These are phyloP conservation scores for Scaptomyza pallida DNA, from an alignment of 1,140 invertebrate genomes.

Conservation along the genomic window DNA sequence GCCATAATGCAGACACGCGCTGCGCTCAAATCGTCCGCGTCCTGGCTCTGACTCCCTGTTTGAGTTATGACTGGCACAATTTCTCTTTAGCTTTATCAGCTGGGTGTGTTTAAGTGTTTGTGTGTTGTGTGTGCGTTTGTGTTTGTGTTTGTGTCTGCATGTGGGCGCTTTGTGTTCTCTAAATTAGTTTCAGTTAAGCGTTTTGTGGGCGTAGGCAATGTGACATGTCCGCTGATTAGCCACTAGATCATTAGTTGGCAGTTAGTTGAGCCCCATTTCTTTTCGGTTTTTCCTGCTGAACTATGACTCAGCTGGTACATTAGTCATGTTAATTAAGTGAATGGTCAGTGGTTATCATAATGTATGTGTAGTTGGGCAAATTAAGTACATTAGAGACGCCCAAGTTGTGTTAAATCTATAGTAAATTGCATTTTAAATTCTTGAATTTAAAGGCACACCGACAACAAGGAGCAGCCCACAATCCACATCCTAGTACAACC, in stretches of 20 bases:
- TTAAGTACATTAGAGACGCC: constrained; percentile 46
- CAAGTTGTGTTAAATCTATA: constrained; percentile 41
- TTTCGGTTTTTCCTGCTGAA: constrained; percentile 16
- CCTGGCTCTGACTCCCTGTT: constrained; percentile 46
- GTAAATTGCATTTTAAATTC: constrained; percentile 71
- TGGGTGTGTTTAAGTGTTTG: constrained; percentile 18
- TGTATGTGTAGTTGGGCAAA: constrained; percentile 37
- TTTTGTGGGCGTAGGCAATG: constrained; percentile 7
- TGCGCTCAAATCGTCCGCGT: constrained; percentile 37
- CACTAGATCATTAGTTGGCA: constrained; percentile 47
- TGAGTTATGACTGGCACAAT: constrained; percentile 77
- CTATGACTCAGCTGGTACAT: constrained; percentile 65
- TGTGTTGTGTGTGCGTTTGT: constrained; percentile 3
- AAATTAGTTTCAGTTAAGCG: constrained; percentile 35
- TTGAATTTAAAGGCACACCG: constrained; percentile 6
- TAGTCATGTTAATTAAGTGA: constrained; percentile 75
- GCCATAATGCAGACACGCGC: constrained; percentile 53
- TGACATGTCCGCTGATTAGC: constrained; percentile 43
- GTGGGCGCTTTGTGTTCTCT: constrained; percentile 25
- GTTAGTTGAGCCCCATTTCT: constrained; percentile 30
- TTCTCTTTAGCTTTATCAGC: constrained; percentile 66
- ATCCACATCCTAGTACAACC: background rate
- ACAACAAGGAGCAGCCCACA: background rate
- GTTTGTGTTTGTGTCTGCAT: constrained; percentile 8
- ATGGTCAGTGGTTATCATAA: constrained; percentile 56